Base-by-base conservation (phyloP, 2,113 vertebrate genomes). In the Nerophis lumbriciformis region DNA sequence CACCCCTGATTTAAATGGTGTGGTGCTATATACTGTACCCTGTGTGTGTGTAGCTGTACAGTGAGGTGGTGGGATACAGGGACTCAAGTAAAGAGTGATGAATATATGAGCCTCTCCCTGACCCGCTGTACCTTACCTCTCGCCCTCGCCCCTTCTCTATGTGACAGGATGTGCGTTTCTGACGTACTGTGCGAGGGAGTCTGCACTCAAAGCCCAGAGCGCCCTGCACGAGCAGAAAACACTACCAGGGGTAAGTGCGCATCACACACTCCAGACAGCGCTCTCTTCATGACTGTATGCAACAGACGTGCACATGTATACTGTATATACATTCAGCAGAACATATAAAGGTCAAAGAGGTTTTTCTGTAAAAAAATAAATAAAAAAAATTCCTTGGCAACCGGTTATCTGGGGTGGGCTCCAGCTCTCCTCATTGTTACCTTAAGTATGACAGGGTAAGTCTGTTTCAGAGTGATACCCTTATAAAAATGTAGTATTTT, bases 221-320 rank as follows among this genome's bases (percentile, higher is more conserved):
- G 94, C 94, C 66, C 91, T 95, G 71, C 94, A 95, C 58, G 94
- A 95, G 87, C 94, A 95, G 91, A 95, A 95, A 89, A 95, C 93
- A 6, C 90, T 94, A 76, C 93, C 92, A 48, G 93, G 93, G 91
- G 93, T 94, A 84, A 92, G 92, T 92, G 60, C 61, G 63, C 58
- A 42, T 42, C 54, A 56, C 54, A 39, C 37, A 37, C 36, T 35
- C 72, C 45, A 77, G 63, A 73, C 77, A 15, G 54, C 10, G 53
- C 61, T 68, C 45, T 54, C 37, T 54, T 65, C 57, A 64, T 48
- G 64, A 59, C 62, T 68, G 61, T 28, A 50, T 60, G 64, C 57
- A 57, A 48, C 59, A 68, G 10, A 8, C 54, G 39, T 73, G 35
- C 56, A 72, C 19, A 51, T 55, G 44, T 48, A 47, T 51, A 62